A percentile compares a stretch with the other conserved stretches of the same genome.
Evolutionary conservation across 2,888 invertebrate species (phyloP).

Genomic region (Kuschelorhynchus macadamiae): DNA sequence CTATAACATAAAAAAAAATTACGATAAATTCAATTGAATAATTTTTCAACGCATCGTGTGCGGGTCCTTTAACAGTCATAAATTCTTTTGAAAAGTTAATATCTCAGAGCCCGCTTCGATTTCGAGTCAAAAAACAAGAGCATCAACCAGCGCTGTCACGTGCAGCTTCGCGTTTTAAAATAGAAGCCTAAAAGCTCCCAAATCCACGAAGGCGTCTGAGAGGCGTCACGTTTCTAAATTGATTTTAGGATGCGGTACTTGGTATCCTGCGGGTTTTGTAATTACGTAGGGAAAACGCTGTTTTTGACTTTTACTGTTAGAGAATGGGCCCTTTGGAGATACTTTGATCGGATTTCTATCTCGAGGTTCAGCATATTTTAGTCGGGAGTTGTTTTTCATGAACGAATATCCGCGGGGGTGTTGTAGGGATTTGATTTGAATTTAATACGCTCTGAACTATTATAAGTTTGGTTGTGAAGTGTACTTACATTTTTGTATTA

Average conservation of each 20-base stretch:
- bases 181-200: slow-evolving; percentile 45
- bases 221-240: slow-evolving; percentile 56
- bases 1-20: too few relatives aligned
- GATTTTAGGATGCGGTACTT: slow-evolving; percentile 64
- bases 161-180: slow-evolving; percentile 54
- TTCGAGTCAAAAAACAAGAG: slow-evolving; percentile 45
- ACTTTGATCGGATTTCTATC: slow-evolving; percentile 7
- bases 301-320: slow-evolving; percentile 54
- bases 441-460: too few relatives aligned
- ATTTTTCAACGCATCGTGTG: too few relatives aligned
- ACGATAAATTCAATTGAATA: too few relatives aligned
- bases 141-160: slow-evolving; percentile 46
- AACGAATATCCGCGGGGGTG: too few relatives aligned
- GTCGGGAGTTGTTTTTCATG: slow-evolving; percentile 1
- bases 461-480: too few relatives aligned
- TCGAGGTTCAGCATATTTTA: slow-evolving; percentile 1
- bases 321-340: slow-evolving; percentile 28
- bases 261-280: slow-evolving; percentile 66
- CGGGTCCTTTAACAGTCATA: too few relatives aligned
- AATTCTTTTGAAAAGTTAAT: not conserved
- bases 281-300: slow-evolving; percentile 62
- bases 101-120: not conserved
- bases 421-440: too few relatives aligned
- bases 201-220: slow-evolving; percentile 28
- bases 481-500: too few relatives aligned